Evolutionary conservation across 1,140 invertebrate genomes (phyloP), one percentile per base, ranked within the genome.

Genomic region (Platorchestia sp.): DNA sequence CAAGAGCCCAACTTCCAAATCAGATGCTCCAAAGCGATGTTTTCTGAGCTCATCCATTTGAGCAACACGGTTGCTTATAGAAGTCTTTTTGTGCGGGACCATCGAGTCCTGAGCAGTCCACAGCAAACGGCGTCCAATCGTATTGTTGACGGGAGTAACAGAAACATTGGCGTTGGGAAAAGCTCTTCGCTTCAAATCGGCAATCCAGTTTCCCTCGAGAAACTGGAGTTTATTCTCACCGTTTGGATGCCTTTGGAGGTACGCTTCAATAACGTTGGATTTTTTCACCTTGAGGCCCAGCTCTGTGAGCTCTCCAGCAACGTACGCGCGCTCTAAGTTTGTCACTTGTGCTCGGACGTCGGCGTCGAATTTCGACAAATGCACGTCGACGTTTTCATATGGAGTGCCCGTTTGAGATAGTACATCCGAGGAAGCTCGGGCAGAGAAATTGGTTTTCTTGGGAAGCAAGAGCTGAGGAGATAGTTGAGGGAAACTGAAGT

Each of bases 221-320:
- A 41, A 44, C 43, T 42, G 10, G n/a, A 89, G 43, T 14, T 89
- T 7, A 43, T 89, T 89, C 43, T 42, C 87, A 5, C 41, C 19
- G 91, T n/a, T 44, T 14, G 91, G 91, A 93, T 47, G 44, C 14
- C 19, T 36, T 45, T 47, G 5, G 10, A 93, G 40, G 45, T 47
- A 40, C 6, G 16, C 22, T 93, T 93, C 91, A 6, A 93, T 40
- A 22, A 47, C 40, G 3, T 10, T 3, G 14, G 91, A 93, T 45
- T 93, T 93, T 41, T 93, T 93, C 36, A 93, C 91, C 47, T 47
- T 45, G 40, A 93, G 45, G 22, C 91, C 91, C 1, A 93, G 91
- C 47, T 93, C 91, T 19, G 91, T 93, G 43, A 93, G 44, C 6
- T 93, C 43, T 47, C 91, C 91, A 45, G 3, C 41, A 36, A 45